These are phyloP conservation scores for Antechinus stuartii DNA, from an alignment of 2,113 vertebrate genomes.

Conservation along the genomic window DNA sequence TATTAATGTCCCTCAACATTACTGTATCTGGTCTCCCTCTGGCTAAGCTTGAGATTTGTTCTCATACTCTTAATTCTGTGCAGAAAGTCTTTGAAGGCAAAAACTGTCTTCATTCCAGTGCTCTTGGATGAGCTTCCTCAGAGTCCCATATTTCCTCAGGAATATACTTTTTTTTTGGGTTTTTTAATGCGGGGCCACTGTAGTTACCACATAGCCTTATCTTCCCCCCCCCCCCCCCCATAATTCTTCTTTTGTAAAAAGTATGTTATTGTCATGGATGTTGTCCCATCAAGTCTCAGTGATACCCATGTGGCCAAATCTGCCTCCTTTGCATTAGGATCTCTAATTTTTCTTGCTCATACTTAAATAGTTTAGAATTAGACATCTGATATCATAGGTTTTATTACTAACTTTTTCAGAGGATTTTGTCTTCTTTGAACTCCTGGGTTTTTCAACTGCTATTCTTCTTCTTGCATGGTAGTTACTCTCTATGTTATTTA, in stretches of 20 bases:
- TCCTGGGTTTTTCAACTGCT: not conserved
- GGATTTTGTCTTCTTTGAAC: not conserved
- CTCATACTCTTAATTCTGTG: not conserved
- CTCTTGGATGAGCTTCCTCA: not conserved
- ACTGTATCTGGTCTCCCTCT: not conserved
- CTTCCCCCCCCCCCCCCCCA: no score
- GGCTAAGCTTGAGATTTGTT: not conserved
- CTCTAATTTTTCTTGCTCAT: not conserved
- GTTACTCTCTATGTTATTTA: not conserved
- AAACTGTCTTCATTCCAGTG: not conserved
- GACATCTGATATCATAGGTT: not conserved
- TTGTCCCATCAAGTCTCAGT: not conserved
- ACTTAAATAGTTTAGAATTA: not conserved
- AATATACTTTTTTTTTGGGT: not conserved
- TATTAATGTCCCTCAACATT: not conserved
- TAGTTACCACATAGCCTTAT: no score
- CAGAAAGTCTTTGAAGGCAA: not conserved
- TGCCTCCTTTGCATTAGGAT: not conserved
- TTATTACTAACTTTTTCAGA: not conserved
- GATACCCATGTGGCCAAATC: not conserved
- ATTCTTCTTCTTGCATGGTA: not conserved
- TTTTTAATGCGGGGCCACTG: not conserved
- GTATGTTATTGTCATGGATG: not conserved
- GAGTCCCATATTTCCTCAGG: not conserved
- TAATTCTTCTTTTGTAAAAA: no score